Conservation (phyloP, 2,113 vertebrate genomes). For the Macrotus californicus region DNA sequence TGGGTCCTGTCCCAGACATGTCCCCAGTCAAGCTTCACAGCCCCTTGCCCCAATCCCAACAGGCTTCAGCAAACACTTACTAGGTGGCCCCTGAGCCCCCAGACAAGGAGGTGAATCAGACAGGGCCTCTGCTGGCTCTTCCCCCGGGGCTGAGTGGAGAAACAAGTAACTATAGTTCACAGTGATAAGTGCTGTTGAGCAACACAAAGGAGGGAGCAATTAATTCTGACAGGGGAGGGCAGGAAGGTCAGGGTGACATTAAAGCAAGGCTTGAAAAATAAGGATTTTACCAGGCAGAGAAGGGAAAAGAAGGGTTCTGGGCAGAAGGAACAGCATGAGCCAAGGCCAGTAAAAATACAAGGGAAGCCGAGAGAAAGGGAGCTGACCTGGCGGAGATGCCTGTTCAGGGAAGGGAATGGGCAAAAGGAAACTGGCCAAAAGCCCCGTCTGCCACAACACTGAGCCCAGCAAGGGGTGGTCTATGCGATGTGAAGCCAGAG, state of each 20-base stretch:
- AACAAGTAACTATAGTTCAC: slow-evolving; percentile 59
- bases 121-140: background rate
- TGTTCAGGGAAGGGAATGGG: background rate
- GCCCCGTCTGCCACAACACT: background rate
- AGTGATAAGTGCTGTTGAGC: slow-evolving; percentile 54
- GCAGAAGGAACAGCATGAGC: slow-evolving; percentile 26
- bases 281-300: slow-evolving; percentile 48
- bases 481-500: background rate
- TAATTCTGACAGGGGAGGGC: slow-evolving; percentile 68
- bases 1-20: background rate
- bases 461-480: background rate
- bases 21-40: background rate
- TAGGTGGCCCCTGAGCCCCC: background rate
- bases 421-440: background rate
- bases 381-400: background rate
- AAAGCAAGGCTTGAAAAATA: slow-evolving; percentile 60
- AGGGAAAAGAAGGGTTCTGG: background rate
- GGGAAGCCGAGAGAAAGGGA: background rate
- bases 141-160: background rate
- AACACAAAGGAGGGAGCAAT: slow-evolving; percentile 65
- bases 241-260: slow-evolving; percentile 56
- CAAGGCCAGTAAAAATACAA: slow-evolving; percentile 31
- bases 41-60: background rate
- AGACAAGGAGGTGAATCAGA: slow-evolving; percentile 16
- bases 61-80: background rate